Base-by-base conservation (phyloP, 2,113 vertebrate species). In the Boulengeromyrus knoepffleri region DNA sequence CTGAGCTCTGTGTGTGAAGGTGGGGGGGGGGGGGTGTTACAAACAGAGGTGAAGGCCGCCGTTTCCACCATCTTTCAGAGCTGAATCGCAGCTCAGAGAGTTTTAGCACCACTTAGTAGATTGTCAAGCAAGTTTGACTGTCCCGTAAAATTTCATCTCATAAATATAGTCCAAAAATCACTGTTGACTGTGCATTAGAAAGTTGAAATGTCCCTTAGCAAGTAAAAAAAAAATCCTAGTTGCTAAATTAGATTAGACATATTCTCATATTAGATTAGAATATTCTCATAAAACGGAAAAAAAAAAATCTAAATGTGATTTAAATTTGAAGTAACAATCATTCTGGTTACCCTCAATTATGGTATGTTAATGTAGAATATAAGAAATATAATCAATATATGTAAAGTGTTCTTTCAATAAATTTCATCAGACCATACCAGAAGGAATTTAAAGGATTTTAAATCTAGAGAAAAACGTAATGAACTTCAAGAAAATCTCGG, bases 1-100 rank as follows among this genome's bases (percentile, higher is more conserved):
- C 94, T 91, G 89, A 5, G 31, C 77, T 24, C 89, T 92, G 94
- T 91, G 88, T 92, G 93, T 90, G 93, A 91, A 93, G 91, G 88
- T 19, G 85, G 86, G 85, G 77, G 83, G 89, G 58, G 91, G 86
- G 89, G 77, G 86, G 53, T 89, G 77, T 36, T 74, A 90, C 56
- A 36, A 56, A 56, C 36, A 88, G 83, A 83, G 50, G 88, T 85
- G 58, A 89, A 91, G 80, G 83, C 91, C 21, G 6, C 21, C n/a
- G 52, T 36, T 87, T 87, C 58, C 12, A 66, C 53, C 45, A 87
- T 53, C 24, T 15, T 85, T 36, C 8, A 27, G 21, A 85, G 17
- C 80, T 47, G 45, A 85, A 47, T 47, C 39, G 1, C 39, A 47
- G 83, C 9, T n/a, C 21, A 42, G 19, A 47, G 19, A 46, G 21